Evolutionary conservation across 2,113 vertebrate genomes (phyloP).

Genomic region (Panthera uncia): DNA sequence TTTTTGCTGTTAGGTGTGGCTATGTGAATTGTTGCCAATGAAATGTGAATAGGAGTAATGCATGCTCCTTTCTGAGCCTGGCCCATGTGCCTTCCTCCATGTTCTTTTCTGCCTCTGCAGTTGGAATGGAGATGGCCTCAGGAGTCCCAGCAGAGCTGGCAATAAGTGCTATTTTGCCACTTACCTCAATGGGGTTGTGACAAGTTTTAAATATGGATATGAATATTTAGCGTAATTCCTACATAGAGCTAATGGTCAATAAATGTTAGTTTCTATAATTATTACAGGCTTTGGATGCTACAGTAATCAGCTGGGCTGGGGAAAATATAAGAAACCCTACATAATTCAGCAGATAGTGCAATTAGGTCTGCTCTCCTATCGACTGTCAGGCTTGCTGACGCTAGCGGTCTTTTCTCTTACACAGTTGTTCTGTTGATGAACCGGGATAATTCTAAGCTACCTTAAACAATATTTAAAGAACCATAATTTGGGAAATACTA

Average conservation of each 20-base stretch:
- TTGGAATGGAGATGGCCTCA: not conserved
- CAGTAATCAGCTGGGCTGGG: not conserved
- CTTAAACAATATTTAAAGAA: not conserved
- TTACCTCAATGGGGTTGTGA: not conserved
- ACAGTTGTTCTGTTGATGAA: constrained; percentile 1
- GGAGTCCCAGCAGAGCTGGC: not conserved
- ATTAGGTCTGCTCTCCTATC: not conserved
- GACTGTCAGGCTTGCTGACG: not conserved
- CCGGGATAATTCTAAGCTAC: not conserved
- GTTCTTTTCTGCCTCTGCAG: not conserved
- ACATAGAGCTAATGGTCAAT: not conserved
- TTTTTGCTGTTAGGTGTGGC: not conserved
- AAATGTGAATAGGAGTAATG: not conserved
- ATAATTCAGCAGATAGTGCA: not conserved
- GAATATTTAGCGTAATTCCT: not conserved
- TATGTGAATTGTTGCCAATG: not conserved
- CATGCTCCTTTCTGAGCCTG: not conserved
- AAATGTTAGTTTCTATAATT: not conserved
- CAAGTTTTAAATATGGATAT: not conserved
- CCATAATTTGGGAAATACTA: not conserved
- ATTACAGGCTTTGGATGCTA: not conserved
- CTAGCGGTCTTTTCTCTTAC: not conserved
- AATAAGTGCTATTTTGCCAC: not conserved
- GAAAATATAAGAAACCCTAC: not conserved
- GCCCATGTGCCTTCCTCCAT: not conserved